A percentile compares a stretch with the other conserved stretches of the same genome.
Evolutionary conservation across 2,113 vertebrate species (phyloP).

Genomic region (Excalfactoria chinensis): DNA sequence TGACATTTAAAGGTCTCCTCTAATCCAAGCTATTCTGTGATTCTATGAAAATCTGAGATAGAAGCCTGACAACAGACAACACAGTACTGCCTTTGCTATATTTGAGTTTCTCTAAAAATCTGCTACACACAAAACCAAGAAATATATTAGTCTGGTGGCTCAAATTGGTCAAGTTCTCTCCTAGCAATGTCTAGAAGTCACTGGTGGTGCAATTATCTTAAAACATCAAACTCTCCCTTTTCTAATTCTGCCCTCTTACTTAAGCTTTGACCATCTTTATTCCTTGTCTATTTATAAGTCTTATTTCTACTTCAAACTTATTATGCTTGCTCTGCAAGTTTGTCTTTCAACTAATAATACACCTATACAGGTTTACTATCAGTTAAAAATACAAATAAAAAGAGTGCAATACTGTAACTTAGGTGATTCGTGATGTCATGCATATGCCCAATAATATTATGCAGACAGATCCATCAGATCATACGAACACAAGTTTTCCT

Average conservation of each 20-base stretch:
- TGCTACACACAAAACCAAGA: neutral
- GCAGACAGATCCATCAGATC: neutral
- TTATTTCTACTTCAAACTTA: neutral
- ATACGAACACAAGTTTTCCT: neutral
- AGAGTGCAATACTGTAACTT: neutral
- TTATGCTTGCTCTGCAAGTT: neutral
- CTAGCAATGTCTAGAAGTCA: neutral
- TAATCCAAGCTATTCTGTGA: neutral
- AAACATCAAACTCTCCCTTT: neutral
- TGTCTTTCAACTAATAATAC: neutral
- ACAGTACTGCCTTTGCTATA: fast-evolving
- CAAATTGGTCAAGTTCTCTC: neutral
- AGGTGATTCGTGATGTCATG: neutral
- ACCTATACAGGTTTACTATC: neutral
- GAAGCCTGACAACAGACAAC: neutral
- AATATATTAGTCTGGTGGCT: neutral
- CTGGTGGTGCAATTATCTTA: neutral
- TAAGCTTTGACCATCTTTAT: neutral
- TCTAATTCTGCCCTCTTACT: neutral
- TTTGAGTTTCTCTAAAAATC: neutral
- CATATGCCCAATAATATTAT: neutral
- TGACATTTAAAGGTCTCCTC: neutral
- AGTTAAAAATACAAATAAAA: neutral
- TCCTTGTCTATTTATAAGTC: neutral
- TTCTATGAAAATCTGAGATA: neutral